phyloP scores from a whole-genome alignment of 2,797 vertebrate genomes.

The Columba guinea region DNA sequence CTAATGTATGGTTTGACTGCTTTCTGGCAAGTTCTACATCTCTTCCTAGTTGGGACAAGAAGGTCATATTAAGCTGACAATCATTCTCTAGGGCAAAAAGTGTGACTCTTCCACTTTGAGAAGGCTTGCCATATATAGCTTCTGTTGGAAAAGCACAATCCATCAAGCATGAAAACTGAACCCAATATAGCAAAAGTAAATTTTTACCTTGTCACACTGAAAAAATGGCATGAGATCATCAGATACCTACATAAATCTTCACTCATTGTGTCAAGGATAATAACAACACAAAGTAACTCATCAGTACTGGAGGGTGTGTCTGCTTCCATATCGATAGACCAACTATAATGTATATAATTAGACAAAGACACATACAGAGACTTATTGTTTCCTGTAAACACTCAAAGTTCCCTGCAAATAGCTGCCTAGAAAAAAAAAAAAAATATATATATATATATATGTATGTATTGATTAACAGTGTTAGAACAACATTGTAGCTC shows the following conservation, averaged over 20 bases:
- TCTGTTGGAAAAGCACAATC: neutral
- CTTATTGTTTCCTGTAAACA: neutral
- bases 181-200: neutral
- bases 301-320: neutral
- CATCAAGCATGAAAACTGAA: constrained; percentile 31
- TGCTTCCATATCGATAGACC: neutral
- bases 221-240: neutral
- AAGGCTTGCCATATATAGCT: neutral
- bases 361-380: neutral
- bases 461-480: neutral
- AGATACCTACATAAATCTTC: constrained; percentile 11
- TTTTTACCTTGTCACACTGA: constrained; percentile 14
- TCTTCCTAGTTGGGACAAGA: neutral
- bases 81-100: neutral
- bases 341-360: constrained; percentile 13
- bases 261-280: neutral
- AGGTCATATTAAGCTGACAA: neutral
- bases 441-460: too few relatives aligned
- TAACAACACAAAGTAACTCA: neutral
- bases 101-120: neutral
- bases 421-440: neutral
- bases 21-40: neutral
- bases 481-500: neutral
- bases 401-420: neutral
- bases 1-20: neutral